Percentiles rank a stretch among this genome's conserved stretches.
phyloP scores from a whole-genome alignment of 2,113 vertebrate genomes.

The Phyllopteryx taeniolatus region DNA sequence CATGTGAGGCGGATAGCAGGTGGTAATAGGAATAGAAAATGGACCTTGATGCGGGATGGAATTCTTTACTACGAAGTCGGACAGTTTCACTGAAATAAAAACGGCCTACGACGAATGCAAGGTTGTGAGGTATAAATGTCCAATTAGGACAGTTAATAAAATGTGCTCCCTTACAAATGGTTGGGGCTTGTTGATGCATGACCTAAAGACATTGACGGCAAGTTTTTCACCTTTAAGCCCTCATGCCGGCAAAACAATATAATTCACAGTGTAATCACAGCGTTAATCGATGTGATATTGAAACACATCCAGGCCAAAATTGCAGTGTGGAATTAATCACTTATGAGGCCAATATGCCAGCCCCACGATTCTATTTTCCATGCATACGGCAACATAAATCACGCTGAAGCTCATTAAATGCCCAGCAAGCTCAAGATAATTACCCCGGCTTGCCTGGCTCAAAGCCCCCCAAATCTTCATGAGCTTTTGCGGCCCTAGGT shows the following conservation, averaged over 20 bases:
- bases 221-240: constrained; percentile 21
- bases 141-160: not conserved
- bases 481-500: constrained; percentile 38
- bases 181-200: constrained; percentile 11
- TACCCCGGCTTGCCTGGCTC: constrained; percentile 46
- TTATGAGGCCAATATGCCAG: constrained; percentile 55
- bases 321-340: constrained; percentile 55
- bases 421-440: constrained; percentile 52
- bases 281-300: constrained; percentile 47
- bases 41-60: constrained; percentile 10
- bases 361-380: constrained; percentile 52
- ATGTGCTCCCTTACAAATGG: not conserved
- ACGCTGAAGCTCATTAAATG: constrained; percentile 61
- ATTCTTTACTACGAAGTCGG: constrained; percentile 19
- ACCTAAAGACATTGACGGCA: constrained; percentile 1
- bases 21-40: constrained; percentile 17
- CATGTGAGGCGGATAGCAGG: constrained; percentile 12
- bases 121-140: not conserved
- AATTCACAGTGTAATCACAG: constrained; percentile 16
- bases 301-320: constrained; percentile 54
- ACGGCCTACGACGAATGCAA: constrained; percentile 1
- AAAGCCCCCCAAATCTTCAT: constrained; percentile 40
- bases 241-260: constrained; percentile 5
- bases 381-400: constrained; percentile 61
- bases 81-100: constrained; percentile 35